Base-by-base conservation (phyloP, 2,888 invertebrate species). In the Phengaris alcon region DNA sequence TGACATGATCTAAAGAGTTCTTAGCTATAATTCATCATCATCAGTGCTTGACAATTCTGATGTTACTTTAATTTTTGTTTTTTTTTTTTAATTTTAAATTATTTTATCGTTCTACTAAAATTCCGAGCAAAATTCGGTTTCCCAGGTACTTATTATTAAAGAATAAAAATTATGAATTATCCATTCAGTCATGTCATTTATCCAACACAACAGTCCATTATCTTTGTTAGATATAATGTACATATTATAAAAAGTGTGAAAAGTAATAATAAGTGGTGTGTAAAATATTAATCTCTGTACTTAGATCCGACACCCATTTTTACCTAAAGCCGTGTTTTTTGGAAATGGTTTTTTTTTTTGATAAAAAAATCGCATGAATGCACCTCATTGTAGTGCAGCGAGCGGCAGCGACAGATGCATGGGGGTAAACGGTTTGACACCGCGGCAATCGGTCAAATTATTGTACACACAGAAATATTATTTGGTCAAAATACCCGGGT, bases 371-470 rank as follows among this genome's bases (percentile, higher is more conserved):
- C 75, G 76, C 79, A 80, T 80, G 81, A 81, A 81, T 77, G 78
- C 76, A 79, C 70, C 69, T 73, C 77, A 88, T 91, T 92, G 90
- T 91, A 35, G 3, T 85, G 84, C 77, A 79, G 84, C 77, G 79
- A 75, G 80, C 85, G 86, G 86, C 7, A 4, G 8, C 82, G 88
- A 86, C 90, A 90, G 90, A 91, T 91, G 80, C 77, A 90, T 90
- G 90, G 89, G 89, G 90, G 89, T 87, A 90, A 90, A 89, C 88
- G 86, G 84, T 90, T 88, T 88, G 88, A 89, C 90, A 91, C 90
- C 88, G 83, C 80, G 83, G 80, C 88, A 88, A 90, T 90, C 90
- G 90, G 88, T 89, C 89, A 88, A 77, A 5, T 57, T 44, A 55
- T 44, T 54, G 46, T 35, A 2, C 48, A 48, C 59, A 12, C 46